phyloP scores from a whole-genome alignment of 2,888 invertebrate genomes.

The Thera britannica region DNA sequence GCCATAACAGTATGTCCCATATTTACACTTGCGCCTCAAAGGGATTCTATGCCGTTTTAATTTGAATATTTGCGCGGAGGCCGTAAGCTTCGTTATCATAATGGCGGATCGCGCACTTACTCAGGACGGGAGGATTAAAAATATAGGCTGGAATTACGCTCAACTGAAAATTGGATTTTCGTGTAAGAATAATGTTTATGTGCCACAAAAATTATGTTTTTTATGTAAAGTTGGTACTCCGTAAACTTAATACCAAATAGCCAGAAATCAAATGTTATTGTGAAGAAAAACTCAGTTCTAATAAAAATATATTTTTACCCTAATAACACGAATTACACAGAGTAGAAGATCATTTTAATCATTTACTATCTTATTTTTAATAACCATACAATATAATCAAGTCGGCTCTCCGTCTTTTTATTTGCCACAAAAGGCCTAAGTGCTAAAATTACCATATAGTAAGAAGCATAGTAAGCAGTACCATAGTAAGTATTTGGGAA shows the following conservation, averaged over 20 bases:
- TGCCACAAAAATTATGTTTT: not conserved
- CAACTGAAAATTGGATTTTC: conserved; percentile 30
- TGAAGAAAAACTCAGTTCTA: no score
- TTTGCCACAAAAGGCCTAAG: no score
- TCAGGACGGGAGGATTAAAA: conserved; percentile 27
- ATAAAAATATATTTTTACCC: no score
- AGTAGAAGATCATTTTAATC: no score
- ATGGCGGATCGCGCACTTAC: conserved; percentile 50
- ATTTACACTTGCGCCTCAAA: conserved; percentile 59
- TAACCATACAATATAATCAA: no score
- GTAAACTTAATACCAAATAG: not conserved
- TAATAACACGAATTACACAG: no score
- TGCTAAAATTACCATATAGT: no score
- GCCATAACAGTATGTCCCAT: conserved; percentile 39
- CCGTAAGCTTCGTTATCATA: conserved; percentile 63
- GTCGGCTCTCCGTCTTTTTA: no score
- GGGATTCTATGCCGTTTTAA: conserved; percentile 62
- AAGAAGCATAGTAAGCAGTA: no score
- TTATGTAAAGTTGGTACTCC: not conserved
- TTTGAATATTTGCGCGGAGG: conserved; percentile 64
- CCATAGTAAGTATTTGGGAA: no score
- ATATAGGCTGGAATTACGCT: conserved; percentile 26
- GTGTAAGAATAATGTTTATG: conserved; percentile 12
- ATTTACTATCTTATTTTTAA: no score
- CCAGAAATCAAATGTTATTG: no score